phyloP scores from a whole-genome alignment of 2,113 vertebrate genomes.

The Bos indicus region DNA sequence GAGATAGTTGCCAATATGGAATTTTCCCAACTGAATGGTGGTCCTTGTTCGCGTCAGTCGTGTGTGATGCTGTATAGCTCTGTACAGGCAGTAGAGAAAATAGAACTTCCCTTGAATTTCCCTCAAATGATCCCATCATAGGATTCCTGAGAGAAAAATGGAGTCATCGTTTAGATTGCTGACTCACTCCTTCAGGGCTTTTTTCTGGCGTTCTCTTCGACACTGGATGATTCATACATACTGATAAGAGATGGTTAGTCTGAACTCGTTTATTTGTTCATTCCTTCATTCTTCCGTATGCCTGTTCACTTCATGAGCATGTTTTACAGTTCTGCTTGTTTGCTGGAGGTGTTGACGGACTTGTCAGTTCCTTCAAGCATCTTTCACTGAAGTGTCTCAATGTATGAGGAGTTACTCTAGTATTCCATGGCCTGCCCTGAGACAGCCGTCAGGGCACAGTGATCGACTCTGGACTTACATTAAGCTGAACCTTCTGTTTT shows the following conservation, averaged over 20 bases:
- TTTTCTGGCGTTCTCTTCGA: background rate
- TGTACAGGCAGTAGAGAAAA: background rate
- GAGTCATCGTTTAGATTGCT: background rate
- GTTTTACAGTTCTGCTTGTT: background rate
- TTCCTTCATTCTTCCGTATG: background rate
- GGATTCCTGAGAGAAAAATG: background rate
- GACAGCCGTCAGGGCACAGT: background rate
- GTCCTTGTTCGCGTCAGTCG: background rate
- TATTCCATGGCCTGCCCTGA: background rate
- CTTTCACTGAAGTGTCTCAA: background rate
- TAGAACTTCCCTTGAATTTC: background rate
- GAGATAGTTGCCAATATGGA: background rate
- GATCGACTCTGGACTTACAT: background rate
- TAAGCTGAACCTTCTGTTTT: background rate
- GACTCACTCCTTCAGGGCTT: background rate
- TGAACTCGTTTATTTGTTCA: background rate
- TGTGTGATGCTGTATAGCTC: background rate
- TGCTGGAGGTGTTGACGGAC: background rate
- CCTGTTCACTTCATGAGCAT: background rate
- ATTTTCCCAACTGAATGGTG: background rate
- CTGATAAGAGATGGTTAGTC: background rate
- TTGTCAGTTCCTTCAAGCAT: background rate
- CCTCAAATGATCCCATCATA: background rate
- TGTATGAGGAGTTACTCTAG: background rate
- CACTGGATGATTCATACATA: background rate